These are phyloP conservation scores for Cichladusa arquata DNA, from an alignment of 2,113 vertebrate species.

Conservation along the genomic window DNA sequence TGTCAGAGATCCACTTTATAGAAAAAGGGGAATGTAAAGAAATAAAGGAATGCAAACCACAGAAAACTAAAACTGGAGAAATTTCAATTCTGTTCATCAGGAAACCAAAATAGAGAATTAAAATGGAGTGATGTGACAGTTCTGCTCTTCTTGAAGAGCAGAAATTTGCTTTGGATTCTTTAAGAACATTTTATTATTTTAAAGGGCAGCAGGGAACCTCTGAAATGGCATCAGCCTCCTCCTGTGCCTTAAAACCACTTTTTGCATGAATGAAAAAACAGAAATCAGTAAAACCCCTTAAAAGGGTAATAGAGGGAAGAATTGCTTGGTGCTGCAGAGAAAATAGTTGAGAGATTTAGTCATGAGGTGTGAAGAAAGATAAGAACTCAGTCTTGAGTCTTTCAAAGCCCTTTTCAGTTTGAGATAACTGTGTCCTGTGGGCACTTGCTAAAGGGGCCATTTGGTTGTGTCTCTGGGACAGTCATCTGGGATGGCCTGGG, in stretches of 20 bases:
- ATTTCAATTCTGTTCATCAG: neutral
- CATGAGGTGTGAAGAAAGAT: neutral
- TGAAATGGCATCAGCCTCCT: neutral
- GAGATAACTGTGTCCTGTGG: neutral
- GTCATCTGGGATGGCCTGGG: neutral
- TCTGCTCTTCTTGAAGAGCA: neutral
- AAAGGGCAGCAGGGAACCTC: neutral
- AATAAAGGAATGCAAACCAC: neutral
- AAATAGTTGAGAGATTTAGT: neutral
- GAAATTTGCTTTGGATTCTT: neutral
- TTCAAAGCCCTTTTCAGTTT: neutral
- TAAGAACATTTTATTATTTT: neutral
- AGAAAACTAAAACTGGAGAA: neutral
- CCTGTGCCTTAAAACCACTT: neutral
- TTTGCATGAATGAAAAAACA: neutral
- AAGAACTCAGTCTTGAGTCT: neutral
- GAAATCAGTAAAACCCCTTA: neutral
- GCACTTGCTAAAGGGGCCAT: neutral
- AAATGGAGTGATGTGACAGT: neutral
- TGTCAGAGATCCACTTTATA: neutral
- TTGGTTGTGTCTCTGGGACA: neutral
- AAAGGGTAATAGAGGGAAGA: neutral
- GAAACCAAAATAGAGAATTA: neutral
- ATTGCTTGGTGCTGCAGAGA: neutral
- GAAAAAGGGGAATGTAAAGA: neutral